phyloP scores from a whole-genome alignment of 2,888 invertebrate genomes.

The Opisthograptis luteolata region DNA sequence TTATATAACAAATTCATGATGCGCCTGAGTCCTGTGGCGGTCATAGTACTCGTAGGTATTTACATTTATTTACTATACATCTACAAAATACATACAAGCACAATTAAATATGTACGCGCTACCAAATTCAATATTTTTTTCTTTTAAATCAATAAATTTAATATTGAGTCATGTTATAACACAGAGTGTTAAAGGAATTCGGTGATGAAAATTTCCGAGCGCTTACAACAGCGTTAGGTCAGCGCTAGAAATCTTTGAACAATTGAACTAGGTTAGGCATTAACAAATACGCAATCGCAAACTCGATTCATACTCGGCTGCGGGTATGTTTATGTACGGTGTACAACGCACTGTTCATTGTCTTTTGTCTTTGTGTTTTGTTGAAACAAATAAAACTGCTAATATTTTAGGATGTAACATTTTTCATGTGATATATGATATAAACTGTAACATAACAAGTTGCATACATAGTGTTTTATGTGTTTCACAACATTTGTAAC shows the following conservation, averaged over 20 bases:
- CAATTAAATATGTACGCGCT: too few species aligned
- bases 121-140: not conserved
- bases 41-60: too few species aligned
- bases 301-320: conserved; percentile 46
- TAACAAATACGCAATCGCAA: conserved; percentile 47
- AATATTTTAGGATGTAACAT: too few species aligned
- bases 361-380: conserved; percentile 1
- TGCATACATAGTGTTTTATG: too few species aligned
- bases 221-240: conserved; percentile 39
- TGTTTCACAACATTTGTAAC: too few species aligned
- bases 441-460: too few species aligned
- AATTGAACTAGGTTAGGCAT: conserved; percentile 51
- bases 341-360: conserved; percentile 5
- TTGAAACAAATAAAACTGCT: not conserved
- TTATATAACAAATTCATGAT: conserved; percentile 61
- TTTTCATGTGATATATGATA: too few species aligned
- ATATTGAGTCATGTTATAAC: not conserved
- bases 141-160: not conserved
- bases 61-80: too few species aligned
- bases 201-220: conserved; percentile 27
- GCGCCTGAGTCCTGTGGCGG: conserved; percentile 18
- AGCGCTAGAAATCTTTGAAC: conserved; percentile 40
- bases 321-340: conserved; percentile 22
- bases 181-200: conserved; percentile 1
- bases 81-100: too few species aligned